phyloP scores from a whole-genome alignment of 1,140 invertebrate genomes.

The Drosophila nebulosa region DNA sequence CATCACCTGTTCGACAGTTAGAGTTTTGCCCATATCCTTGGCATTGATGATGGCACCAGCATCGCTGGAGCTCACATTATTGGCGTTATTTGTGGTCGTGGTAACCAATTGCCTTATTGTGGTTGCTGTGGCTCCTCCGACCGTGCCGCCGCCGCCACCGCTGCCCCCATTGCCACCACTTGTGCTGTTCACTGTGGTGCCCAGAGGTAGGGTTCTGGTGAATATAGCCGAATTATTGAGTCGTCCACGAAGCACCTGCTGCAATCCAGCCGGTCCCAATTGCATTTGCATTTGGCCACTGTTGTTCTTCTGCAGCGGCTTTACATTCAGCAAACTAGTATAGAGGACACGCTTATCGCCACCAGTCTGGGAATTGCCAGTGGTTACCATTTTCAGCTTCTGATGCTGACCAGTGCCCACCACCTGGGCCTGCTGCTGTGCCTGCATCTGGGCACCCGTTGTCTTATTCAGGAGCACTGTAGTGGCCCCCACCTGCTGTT shows the following conservation, averaged over 20 bases:
- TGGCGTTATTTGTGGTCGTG: slow-evolving; percentile 47
- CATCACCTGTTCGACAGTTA: slow-evolving; percentile 71
- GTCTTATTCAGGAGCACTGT: slow-evolving; percentile 67
- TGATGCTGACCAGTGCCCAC: slow-evolving; percentile 50
- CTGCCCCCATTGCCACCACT: slow-evolving; percentile 18
- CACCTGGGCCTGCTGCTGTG: slow-evolving; percentile 42
- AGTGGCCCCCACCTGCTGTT: slow-evolving; percentile 58
- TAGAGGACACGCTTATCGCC: slow-evolving; percentile 73
- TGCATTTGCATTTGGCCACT: slow-evolving; percentile 78
- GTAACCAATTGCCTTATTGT: slow-evolving; percentile 58
- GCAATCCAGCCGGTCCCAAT: slow-evolving; percentile 57
- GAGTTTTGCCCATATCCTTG: slow-evolving; percentile 60
- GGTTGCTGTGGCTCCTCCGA: slow-evolving; percentile 33
- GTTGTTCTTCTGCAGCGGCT: slow-evolving; percentile 77
- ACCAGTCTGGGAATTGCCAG: slow-evolving; percentile 27
- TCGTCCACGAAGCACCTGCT: slow-evolving; percentile 67
- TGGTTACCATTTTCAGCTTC: slow-evolving; percentile 60
- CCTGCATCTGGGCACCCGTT: slow-evolving; percentile 19
- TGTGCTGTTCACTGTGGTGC: slow-evolving; percentile 65
- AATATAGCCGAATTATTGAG: slow-evolving; percentile 73
- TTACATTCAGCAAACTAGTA: slow-evolving; percentile 74
- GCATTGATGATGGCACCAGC: slow-evolving; percentile 20
- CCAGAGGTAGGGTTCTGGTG: slow-evolving; percentile 67
- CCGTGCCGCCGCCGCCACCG: too few relatives aligned
- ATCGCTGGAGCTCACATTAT: slow-evolving; percentile 38